These are phyloP conservation scores for Melipona bicolor DNA, from an alignment of 2,888 invertebrate genomes.

Conservation along the genomic window DNA sequence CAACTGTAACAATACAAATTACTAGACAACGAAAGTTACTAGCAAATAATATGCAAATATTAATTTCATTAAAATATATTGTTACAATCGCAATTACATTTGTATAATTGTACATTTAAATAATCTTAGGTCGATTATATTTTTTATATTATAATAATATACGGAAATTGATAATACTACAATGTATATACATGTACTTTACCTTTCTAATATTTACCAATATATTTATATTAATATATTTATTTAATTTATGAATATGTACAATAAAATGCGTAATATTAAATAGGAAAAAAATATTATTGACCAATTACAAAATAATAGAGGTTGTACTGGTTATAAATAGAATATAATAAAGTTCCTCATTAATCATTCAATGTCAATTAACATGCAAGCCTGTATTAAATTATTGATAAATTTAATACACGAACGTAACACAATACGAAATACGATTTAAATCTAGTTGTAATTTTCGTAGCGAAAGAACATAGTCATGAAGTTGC, in stretches of 20 bases:
- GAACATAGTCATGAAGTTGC: conserved; percentile 27
- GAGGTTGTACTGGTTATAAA: background rate
- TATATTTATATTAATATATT: background rate
- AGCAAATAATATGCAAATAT: background rate
- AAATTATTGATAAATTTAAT: conserved; percentile 33
- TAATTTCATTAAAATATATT: no score
- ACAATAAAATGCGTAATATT: background rate
- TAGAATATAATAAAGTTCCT: background rate
- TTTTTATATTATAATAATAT: background rate
- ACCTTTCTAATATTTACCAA: no score
- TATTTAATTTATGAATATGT: background rate
- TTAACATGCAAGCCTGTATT: conserved; percentile 19
- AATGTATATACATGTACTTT: background rate
- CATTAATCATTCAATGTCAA: conserved; percentile 50
- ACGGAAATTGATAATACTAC: background rate
- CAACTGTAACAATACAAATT: conserved; percentile 7
- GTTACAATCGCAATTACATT: no score
- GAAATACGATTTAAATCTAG: conserved; percentile 22
- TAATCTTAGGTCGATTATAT: no score
- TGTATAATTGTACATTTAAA: no score
- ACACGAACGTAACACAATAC: conserved; percentile 8
- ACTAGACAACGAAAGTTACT: background rate
- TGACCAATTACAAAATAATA: background rate
- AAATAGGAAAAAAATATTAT: background rate
- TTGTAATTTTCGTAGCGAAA: conserved; percentile 9